phyloP scores from a whole-genome alignment of 2,888 invertebrate genomes.

The Gymnoscelis rufifasciata region DNA sequence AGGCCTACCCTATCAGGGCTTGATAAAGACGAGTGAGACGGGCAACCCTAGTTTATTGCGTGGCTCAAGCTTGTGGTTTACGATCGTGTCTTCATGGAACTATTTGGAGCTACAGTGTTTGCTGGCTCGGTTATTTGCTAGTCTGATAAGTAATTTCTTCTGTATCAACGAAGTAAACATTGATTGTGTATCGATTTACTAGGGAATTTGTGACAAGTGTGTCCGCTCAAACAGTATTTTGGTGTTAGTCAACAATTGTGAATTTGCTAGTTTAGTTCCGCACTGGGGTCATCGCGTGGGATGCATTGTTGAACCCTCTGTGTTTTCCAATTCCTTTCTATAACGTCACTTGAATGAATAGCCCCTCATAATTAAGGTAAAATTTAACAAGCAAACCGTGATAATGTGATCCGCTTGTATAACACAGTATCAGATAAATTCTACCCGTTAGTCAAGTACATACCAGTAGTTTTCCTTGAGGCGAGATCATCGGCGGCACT shows the following conservation, averaged over 20 bases:
- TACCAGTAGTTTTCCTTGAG: slow-evolving; percentile 1
- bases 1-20: neutral
- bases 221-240: slow-evolving; percentile 11
- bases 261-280: too few species aligned
- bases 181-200: slow-evolving; percentile 12
- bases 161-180: slow-evolving; percentile 13
- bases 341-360: too few species aligned
- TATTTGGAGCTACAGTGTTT: slow-evolving; percentile 12
- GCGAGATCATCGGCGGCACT: slow-evolving; percentile 4
- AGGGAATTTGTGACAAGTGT: slow-evolving; percentile 7
- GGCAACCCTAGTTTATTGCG: slow-evolving; percentile 10
- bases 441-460: neutral
- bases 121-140: slow-evolving; percentile 10
- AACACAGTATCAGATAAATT: neutral
- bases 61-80: slow-evolving; percentile 7
- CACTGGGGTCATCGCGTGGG: too few species aligned
- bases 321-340: too few species aligned
- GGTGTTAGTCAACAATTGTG: too few species aligned
- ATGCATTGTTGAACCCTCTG: too few species aligned
- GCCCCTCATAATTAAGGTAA: neutral
- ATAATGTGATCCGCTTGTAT: too few species aligned
- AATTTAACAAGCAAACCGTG: too few species aligned
- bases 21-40: slow-evolving; percentile 1
- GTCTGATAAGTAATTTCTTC: slow-evolving; percentile 14
- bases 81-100: slow-evolving; percentile 15